Base-by-base conservation (phyloP, 2,888 invertebrate genomes). In the Boloria euphrosyne region DNA sequence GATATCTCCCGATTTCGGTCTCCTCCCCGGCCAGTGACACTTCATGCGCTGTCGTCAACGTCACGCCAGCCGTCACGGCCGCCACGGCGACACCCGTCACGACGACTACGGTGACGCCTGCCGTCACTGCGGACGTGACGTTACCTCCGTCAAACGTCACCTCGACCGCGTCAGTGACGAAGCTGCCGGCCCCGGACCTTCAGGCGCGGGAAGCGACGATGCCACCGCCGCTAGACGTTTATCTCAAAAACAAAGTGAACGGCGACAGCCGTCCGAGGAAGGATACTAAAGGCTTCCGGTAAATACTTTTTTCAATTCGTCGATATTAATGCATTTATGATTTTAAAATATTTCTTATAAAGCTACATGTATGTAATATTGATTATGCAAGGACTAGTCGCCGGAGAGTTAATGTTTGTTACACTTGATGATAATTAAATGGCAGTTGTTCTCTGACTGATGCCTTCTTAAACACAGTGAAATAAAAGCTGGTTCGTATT, bases 231-330 rank as follows among this genome's bases (percentile, higher is more conserved):
- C 73, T 75, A 59, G 76, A 78, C 52, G 57, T 73, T 60, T 74
- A 78, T 43, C 64, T 76, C 22, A 76, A 75, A 54, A 46, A 69
- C 66, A 79, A 78, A 69, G 68, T 74, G 65, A 90, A 87, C 66
- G 90, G 88, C 2, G 87, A 88, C 52, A 66, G 74, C 55, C 93
- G 86, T 31, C 82, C 70, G 51, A 89, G 93, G 74, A 84, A 93
- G 90, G 78, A 87, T 70, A 80, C 77, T 44, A 88, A 88, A 78
- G 86, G 83, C 67, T 89, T 89, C 75, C 82, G 94, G 94, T 78
- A 92, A 87, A 75, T 18, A 7, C 3, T 47, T 18, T 38, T 49
- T 22, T 43, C 3, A 2, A 6, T 47, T 47, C 1, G 6, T 18
- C 13, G 18, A 13, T 16, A 10, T 22, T 1, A n/a, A 7, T 13